Base-by-base conservation (phyloP, 2,888 invertebrate species). In the Ophion obscuratus region DNA sequence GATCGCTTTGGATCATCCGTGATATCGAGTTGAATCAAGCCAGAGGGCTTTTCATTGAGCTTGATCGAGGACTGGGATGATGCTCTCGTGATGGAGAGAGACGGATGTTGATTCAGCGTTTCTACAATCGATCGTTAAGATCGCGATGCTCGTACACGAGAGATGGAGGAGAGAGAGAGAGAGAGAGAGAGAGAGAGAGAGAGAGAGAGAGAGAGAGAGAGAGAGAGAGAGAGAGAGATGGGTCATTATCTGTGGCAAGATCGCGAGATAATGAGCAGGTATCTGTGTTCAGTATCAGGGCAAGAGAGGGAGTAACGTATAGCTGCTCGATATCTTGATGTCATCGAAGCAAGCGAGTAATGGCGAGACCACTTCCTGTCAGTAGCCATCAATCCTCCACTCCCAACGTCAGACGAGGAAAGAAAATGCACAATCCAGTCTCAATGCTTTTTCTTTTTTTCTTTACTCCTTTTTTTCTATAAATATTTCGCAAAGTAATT, bases 321-420 rank as follows among this genome's bases (percentile, higher is more conserved):
- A 88, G 87, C 47, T 85, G 85, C 82, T 86, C 88, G 81, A 81
- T 88, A 89, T 88, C 89, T 86, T 87, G 80, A 83, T 86, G 87
- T 87, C 89, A 87, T 88, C 88, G 86, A 89, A 87, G 79, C 78
- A 85, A 86, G 84, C 87, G 86, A 83, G 83, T 87, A 85, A 83
- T 74, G 74, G 83, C 83, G 47, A 83, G 80, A n/a, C 84, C 59
- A 73, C 87, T 90, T 88, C 87, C 87, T 86, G 87, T 86, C 88
- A 82, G 86, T 89, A 87, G 88, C 83, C 68, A 82, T 81, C 74
- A 70, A 87, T 79, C 47, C 64, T 66, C 9, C 27, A n/a, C 44
- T 73, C 7, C 31, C n/a, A 59, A 61, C 2, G n/a, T 40, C 27
- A 81, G 67, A 47, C 47, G 36, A 61, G 17, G 27, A 61, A 44